Conservation (phyloP, 2,888 invertebrate species). For the Pegoplata infirma region DNA sequence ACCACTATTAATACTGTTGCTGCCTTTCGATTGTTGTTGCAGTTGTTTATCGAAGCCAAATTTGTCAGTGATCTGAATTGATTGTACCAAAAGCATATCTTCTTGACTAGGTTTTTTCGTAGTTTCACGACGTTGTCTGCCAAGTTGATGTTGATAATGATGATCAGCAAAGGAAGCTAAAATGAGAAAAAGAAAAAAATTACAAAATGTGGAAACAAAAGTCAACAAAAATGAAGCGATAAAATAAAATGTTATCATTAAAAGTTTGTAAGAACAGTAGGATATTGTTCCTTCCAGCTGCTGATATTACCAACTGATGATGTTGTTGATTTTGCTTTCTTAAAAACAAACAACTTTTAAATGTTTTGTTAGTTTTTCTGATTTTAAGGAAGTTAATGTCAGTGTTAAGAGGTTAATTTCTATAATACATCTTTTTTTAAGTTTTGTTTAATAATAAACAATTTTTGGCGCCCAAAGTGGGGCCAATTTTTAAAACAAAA, state of each 20-base stretch:
- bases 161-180: slow-evolving; percentile 55
- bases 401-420: slow-evolving; percentile 34
- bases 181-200: slow-evolving; percentile 35
- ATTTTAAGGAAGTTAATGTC: slow-evolving; percentile 34
- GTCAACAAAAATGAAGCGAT: slow-evolving; percentile 63
- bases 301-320: slow-evolving; percentile 31
- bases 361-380: slow-evolving; percentile 41
- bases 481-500: too few species aligned
- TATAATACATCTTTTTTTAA: neutral
- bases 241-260: slow-evolving; percentile 66
- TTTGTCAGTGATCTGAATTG: slow-evolving; percentile 95
- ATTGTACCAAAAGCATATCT: slow-evolving; percentile 91
- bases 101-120: slow-evolving; percentile 81
- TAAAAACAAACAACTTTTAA: neutral
- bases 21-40: slow-evolving; percentile 79
- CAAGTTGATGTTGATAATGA: slow-evolving; percentile 44
- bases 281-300: slow-evolving; percentile 42
- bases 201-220: slow-evolving; percentile 36
- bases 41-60: slow-evolving; percentile 88
- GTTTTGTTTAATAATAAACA: too few species aligned
- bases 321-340: slow-evolving; percentile 39
- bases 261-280: slow-evolving; percentile 28
- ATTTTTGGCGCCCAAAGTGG: too few species aligned
- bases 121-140: slow-evolving; percentile 71
- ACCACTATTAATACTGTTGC: slow-evolving; percentile 60